Evolutionary conservation across 53 echinoderm and acorn worm genomes (phyloP), one percentile per base, ranked within the genome.

Genomic region (Astropecten irregularis): DNA sequence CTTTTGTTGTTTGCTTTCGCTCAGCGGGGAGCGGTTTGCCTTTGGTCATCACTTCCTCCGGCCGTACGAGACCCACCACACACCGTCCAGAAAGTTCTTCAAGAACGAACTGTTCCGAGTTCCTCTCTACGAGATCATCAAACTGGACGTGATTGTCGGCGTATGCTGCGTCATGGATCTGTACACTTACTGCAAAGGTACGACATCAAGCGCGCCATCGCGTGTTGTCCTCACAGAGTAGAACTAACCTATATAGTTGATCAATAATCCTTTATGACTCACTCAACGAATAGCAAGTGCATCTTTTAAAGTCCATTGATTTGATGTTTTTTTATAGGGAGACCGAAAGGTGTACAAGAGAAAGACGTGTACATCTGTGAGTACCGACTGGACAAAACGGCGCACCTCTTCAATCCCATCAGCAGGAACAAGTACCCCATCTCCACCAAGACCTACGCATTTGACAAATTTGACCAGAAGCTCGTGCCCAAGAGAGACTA

Each of bases 1-100:
- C n/a, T n/a, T n/a, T n/a, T 81, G 27, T 71, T 49, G 15, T 34
- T 63, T 46, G 16, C 63, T 69, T 18, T 29, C 42, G 90, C 60
- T 39, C 19, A 97, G 97, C n/a, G 97, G 97, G 11, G 94, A 97
- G 33, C 77, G 73, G 59, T 97, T 89, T 88, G 97, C 91, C 26
- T 97, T 97, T 66, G 97, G 97, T 19, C 97, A 97, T 55, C 93
- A 97, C 53, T 97, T 89, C 74, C 71, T 97, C 40, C 84, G 97
- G 66, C 97, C 97, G 18, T 94, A 97, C 55, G 97, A 97, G 81
- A 97, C 97, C 21, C 97, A 97, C 44, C 97, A 97, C 66, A 97
- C 97, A 38, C 97, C 97, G 42, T 97, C 97, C 67, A 84, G 97
- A 49, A 97, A 97, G 81, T 97, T 97, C 90, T 97, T 93, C 68